Evolutionary conservation across 2,797 vertebrate species (phyloP).

Genomic region (Ambastaia sidthimunki): DNA sequence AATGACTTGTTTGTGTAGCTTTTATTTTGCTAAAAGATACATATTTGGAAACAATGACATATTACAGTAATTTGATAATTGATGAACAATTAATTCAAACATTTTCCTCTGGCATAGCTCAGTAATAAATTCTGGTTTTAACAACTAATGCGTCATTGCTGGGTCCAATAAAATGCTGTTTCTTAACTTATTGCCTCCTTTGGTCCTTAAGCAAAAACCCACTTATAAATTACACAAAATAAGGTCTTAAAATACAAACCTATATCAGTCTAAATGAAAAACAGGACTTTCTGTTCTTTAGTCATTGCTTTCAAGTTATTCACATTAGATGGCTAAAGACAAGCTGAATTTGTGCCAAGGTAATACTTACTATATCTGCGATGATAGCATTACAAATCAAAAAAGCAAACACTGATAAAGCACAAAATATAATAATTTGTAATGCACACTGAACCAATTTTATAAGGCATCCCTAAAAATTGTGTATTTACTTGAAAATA

Average conservation of each 20-base stretch:
- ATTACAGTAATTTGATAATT: constrained; percentile 21
- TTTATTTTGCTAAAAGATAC: constrained; percentile 57
- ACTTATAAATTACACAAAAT: constrained; percentile 27
- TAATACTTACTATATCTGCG: background rate
- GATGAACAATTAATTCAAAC: background rate
- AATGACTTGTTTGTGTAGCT: background rate
- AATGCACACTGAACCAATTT: constrained; percentile 35
- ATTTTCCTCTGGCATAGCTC: constrained; percentile 23
- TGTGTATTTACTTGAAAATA: constrained; percentile 6
- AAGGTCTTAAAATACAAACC: too few species aligned
- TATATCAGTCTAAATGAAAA: background rate
- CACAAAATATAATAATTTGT: background rate
- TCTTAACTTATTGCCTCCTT: constrained; percentile 40
- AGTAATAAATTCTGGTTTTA: constrained; percentile 39
- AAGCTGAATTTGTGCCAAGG: too few species aligned
- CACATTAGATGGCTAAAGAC: background rate
- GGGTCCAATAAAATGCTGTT: background rate
- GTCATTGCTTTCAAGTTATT: background rate
- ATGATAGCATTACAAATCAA: background rate
- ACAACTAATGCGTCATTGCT: constrained; percentile 33
- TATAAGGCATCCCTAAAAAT: constrained; percentile 27
- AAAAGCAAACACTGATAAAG: background rate
- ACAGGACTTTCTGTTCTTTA: background rate
- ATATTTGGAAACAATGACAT: constrained; percentile 50
- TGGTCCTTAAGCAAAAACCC: constrained; percentile 57